Evolutionary conservation across 1,140 invertebrate species (phyloP), one percentile per base, ranked within the genome.

Genomic region (Pogonognathellus flavescens): DNA sequence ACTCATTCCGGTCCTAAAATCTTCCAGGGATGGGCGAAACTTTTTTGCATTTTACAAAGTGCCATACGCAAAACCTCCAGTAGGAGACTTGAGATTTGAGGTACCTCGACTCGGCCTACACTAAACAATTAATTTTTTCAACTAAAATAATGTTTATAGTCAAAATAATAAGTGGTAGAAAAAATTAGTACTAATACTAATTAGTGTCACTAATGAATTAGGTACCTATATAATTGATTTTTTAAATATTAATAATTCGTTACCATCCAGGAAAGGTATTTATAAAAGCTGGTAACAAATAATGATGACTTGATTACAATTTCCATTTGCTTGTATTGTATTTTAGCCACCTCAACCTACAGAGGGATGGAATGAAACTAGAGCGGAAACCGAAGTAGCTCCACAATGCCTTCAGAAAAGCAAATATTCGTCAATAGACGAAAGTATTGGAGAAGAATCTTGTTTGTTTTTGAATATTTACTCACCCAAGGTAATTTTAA

Each of bases 391-490:
- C 0, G 89, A 88, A 66, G 85, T 87, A 20, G 86, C 57, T 8
- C 87, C 88, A n/a, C 50, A 62, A 60, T 90, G 89, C 83, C 60
- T 86, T 10, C 89, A 90, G 55, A 88, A 86, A 41, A 60, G 57
- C 16, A 82, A 85, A 41, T 52, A 87, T 49, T 84, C 80, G 6
- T 6, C 10, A 2, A 49, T 18, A 0, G 50, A 70, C 31, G 76
- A 82, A 22, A 41, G 72, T 31, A 84, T 88, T 20, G 90, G 90
- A 13, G 82, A 89, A 49, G 93, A 93, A 88, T 92, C 93, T 88
- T 93, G 93, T 86, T 90, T 93, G 7, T 92, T 91, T 88, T 89
- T 93, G 14, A 93, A 93, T 87, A 90, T 93, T 20, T 93, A 92
- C 89, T 90, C 91, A 60, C 92, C 91, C 59, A 89, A 90, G 13